These are phyloP conservation scores for Anoura caudifer DNA, from an alignment of 2,113 vertebrate genomes.

Conservation along the genomic window DNA sequence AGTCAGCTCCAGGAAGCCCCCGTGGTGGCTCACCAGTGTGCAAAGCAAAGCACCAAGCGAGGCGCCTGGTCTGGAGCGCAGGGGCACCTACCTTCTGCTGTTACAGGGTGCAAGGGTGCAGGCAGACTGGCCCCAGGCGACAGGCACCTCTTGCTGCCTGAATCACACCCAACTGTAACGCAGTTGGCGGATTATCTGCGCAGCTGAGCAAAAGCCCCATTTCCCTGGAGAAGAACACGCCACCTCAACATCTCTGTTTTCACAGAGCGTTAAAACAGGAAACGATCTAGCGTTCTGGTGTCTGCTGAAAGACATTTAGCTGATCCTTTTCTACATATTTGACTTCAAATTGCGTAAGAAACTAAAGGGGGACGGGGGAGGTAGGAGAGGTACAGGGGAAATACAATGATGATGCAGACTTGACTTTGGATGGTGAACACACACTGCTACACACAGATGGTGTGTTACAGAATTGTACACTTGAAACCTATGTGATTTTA, in stretches of 20 bases:
- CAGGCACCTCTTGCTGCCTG: fast-evolving
- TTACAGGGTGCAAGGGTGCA: too few relatives aligned
- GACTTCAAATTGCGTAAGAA: neutral
- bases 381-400: neutral
- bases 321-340: fast-evolving
- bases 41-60: neutral
- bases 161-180: neutral
- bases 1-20: neutral
- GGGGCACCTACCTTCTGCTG: fast-evolving
- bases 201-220: neutral
- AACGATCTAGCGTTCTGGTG: fast-evolving
- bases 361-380: neutral
- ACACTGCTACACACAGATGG: neutral
- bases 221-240: neutral
- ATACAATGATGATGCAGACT: neutral
- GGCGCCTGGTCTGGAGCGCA: fast-evolving
- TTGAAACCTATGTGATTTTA: neutral
- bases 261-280: too few relatives aligned
- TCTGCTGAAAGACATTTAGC: neutral
- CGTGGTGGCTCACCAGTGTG: neutral
- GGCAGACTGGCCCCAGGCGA: fast-evolving
- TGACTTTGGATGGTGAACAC: neutral
- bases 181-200: fast-evolving
- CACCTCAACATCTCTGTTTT: too few relatives aligned
- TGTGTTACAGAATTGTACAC: neutral